Evolutionary conservation across 35 echinoderm and acorn worm species (phyloP), one percentile per base, ranked within the genome.

Genomic region (Ophiothrix spiculata): DNA sequence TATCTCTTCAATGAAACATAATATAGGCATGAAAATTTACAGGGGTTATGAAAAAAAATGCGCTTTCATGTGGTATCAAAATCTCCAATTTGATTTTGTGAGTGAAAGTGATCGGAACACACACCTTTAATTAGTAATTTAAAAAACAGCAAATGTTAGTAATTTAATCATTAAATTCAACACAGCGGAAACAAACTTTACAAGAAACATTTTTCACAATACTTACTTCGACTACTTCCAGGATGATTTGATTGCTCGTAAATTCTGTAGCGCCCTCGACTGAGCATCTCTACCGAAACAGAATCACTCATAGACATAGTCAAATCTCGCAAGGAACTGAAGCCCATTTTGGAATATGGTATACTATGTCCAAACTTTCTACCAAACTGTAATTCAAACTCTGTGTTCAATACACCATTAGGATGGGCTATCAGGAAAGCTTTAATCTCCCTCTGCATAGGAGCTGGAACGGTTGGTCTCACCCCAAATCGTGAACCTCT

Each of bases 401-500:
- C 81, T 31, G 81, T 42, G 38, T 85, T 91, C 4, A 83, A 77
- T 36, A 94, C 83, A 0, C 92, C 96, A 39, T 88, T 91, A 29
- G 89, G 85, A n/a, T 94, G 86, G 12, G 37, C 46, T 32, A 79
- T 89, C 12, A 99, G 79, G 60, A 99, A 83, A 32, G 80, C 34
- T 87, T 99, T 99, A 41, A 99, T 77, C 80, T 94, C 81, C 39
- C 25, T 76, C 35, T 87, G 91, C 1, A 99, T 35, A 28, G 91
- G 88, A 21, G 96, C 96, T 29, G 96, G 92, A 32, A 94, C 92
- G 0, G 86, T 34, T 54, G 82, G 80, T 37, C 75, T 64, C 0
- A 85, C 80, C 29, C 76, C 60, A 12, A 75, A 38, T 17, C 42
- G 28, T 1, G 83, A 77, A 33, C 40, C 76, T 77, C 54, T 84